Evolutionary conservation across 2,888 invertebrate species (phyloP), one percentile per base, ranked within the genome.

Genomic region (Cryptus viduatorius): DNA sequence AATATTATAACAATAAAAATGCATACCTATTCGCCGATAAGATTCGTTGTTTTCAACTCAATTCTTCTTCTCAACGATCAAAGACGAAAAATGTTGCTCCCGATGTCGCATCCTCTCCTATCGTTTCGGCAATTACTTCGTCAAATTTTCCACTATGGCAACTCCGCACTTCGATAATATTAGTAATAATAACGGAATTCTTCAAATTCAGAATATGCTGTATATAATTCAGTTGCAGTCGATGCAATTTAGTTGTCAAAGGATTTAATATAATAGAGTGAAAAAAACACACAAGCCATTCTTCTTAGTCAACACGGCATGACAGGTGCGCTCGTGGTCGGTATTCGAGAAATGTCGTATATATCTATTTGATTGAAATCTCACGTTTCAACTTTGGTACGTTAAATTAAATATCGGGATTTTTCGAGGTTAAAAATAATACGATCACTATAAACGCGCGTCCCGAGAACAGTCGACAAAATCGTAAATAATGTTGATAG

Each of bases 81-180:
- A 31, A 29, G 61, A 61, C 61, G 61, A 61, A 31, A 61, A 61
- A 31, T 61, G 14, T 61, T 31, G 61, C 31, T n/a, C 29, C 5
- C 61, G 61, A 61, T 31, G 14, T 61, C 5, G 31, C 61, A 31
- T 61, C 61, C 61, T 29, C 1, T 59, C 59, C 46, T 73, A 42
- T 68, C 68, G 73, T 7, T 75, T 75, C 73, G 56, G 10, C 73
- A 73, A 50, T 14, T 8, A 64, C 24, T 29, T 46, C 37, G 37
- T 64, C n/a, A 12, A 7, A 24, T 14, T 42, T 8, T 31, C 37
- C 24, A 44, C 73, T 48, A 44, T 46, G 61, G 61, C 46, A 53
- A 73, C 50, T 42, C 53, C 8, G 53, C 80, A 80, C 72, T 48
- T 8, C 37, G 67, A 64, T 1, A 3, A 19, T 7, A 37, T 37